Evolutionary conservation across 2,797 vertebrate genomes (phyloP).

Genomic region (Moxostoma hubbsi): DNA sequence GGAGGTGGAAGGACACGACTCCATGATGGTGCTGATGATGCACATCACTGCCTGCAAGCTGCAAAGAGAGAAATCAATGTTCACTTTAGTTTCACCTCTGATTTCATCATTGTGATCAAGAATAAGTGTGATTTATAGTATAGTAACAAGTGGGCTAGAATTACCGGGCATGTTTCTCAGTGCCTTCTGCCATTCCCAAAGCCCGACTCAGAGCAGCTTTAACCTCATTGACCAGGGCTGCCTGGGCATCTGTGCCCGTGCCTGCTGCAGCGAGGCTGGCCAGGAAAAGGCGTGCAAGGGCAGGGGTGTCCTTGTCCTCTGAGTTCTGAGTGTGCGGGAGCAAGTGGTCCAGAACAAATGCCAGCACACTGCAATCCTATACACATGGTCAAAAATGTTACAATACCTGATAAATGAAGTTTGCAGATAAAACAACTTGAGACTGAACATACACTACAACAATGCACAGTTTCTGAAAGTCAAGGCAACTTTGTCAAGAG

Average conservation of each 20-base stretch:
- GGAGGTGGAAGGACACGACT: conserved; percentile 95
- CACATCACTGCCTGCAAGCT: conserved; percentile 98
- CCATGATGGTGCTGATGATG: conserved; percentile 99
- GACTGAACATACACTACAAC: background rate
- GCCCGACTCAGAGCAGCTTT: conserved; percentile 95
- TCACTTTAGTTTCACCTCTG: background rate
- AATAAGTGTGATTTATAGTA: background rate
- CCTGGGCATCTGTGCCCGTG: conserved; percentile 94
- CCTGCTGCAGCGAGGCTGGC: conserved; percentile 94
- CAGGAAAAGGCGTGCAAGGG: conserved; percentile 91
- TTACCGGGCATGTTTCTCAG: conserved; percentile 95
- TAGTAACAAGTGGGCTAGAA: background rate
- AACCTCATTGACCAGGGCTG: conserved; percentile 94
- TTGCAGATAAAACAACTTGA: background rate
- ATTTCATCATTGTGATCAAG: background rate
- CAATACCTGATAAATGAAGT: background rate
- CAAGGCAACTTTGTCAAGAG: background rate
- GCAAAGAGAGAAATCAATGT: conserved; percentile 2
- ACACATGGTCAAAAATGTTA: conserved; percentile 15
- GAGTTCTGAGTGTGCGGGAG: conserved; percentile 93
- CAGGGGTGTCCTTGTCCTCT: conserved; percentile 96
- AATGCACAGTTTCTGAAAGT: too few species aligned
- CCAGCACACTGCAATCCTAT: conserved; percentile 95
- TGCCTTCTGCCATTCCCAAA: conserved; percentile 93
- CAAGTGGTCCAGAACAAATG: conserved; percentile 94